Percentiles rank a stretch among this genome's conserved stretches.
Evolutionary conservation across 2,888 invertebrate species (phyloP).

Genomic region (Platycheirus albimanus): DNA sequence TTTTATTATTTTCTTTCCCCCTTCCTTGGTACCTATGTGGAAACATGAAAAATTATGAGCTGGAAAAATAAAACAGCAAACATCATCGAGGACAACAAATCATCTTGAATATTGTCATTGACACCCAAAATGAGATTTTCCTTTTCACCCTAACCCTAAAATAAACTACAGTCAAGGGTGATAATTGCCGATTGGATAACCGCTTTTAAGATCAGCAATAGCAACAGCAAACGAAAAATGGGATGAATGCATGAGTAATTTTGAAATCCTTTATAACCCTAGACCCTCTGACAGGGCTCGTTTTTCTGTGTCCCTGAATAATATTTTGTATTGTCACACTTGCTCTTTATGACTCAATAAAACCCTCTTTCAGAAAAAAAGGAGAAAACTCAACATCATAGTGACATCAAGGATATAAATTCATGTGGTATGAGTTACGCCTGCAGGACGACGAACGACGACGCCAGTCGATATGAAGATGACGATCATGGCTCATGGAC

Average conservation of each 20-base stretch:
- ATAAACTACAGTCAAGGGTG: conserved; percentile 38
- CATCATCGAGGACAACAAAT: conserved; percentile 60
- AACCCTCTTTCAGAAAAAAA: conserved; percentile 48
- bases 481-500: conserved; percentile 21
- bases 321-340: conserved; percentile 68
- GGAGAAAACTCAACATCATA: conserved; percentile 36
- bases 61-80: conserved; percentile 46
- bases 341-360: conserved; percentile 72
- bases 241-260: conserved; percentile 68
- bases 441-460: conserved; percentile 61
- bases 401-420: conserved; percentile 60
- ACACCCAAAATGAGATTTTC: conserved; percentile 51
- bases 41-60: conserved; percentile 41
- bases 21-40: conserved; percentile 32
- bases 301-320: conserved; percentile 25
- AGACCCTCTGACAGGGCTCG: conserved; percentile 39
- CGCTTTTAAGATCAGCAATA: conserved; percentile 65
- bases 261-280: conserved; percentile 59
- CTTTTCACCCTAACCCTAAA: not conserved
- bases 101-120: conserved; percentile 67
- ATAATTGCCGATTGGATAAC: conserved; percentile 71
- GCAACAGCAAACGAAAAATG: conserved; percentile 1
- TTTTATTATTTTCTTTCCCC: conserved; percentile 29
- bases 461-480: no score
- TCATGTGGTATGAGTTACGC: conserved; percentile 57